Conservation (phyloP, 1,140 invertebrate species). For the Drosophila aff. region DNA sequence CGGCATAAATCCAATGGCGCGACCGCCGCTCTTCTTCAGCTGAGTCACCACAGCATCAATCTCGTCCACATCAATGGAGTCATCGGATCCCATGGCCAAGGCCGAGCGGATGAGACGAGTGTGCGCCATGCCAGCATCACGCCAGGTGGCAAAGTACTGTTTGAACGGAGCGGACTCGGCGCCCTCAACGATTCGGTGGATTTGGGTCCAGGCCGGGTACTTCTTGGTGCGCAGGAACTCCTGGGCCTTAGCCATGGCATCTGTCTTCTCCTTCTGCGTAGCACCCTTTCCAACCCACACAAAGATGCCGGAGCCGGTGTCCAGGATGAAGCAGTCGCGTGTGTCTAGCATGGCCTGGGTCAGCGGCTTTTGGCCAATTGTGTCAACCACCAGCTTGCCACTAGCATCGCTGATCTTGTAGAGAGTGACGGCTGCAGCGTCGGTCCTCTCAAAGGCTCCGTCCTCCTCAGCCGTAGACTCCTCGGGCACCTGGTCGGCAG, state of each 20-base stretch:
- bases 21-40: conserved; percentile 85
- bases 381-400: conserved; percentile 88
- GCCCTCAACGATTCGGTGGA: conserved; percentile 90
- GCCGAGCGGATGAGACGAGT: conserved; percentile 86
- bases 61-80: conserved; percentile 73
- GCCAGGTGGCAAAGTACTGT: conserved; percentile 92
- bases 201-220: conserved; percentile 91
- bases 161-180: conserved; percentile 92
- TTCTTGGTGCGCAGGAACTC: conserved; percentile 90
- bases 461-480: conserved; percentile 90
- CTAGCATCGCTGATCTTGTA: conserved; percentile 90
- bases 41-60: conserved; percentile 72
- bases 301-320: conserved; percentile 92
- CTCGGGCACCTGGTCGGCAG: conserved; percentile 88
- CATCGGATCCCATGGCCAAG: conserved; percentile 76
- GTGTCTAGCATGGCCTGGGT: conserved; percentile 90
- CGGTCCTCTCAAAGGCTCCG: conserved; percentile 86
- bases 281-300: conserved; percentile 94
- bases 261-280: conserved; percentile 90
- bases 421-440: conserved; percentile 87
- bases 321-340: conserved; percentile 94
- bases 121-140: conserved; percentile 88
- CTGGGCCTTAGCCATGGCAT: conserved; percentile 92
- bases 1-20: conserved; percentile 90
- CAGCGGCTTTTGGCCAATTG: conserved; percentile 89